Evolutionary conservation across 2,888 invertebrate genomes (phyloP).

Genomic region (Teinopalpus imperialis): DNA sequence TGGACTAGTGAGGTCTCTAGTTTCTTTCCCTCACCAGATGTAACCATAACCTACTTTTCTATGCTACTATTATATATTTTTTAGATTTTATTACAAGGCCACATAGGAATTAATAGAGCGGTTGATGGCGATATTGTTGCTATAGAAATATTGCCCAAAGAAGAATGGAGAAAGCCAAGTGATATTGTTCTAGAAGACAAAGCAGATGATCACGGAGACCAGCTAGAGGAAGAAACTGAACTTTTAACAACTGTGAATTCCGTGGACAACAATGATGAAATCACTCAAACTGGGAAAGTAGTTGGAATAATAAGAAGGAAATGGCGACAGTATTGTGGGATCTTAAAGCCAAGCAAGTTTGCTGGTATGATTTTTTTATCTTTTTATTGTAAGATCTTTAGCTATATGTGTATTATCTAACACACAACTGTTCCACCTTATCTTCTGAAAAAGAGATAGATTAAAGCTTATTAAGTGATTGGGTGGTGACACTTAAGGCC

Average conservation of each 20-base stretch:
- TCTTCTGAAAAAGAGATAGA: no score
- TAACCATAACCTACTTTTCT: no score
- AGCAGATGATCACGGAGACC: constrained; percentile 86
- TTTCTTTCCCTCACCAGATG: no score
- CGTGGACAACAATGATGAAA: constrained; percentile 56
- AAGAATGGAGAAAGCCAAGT: constrained; percentile 95
- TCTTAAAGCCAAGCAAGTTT: constrained; percentile 89
- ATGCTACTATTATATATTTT: no score
- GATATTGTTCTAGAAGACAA: constrained; percentile 91
- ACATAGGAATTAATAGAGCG: constrained; percentile 93
- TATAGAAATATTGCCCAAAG: constrained; percentile 92
- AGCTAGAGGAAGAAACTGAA: constrained; percentile 83
- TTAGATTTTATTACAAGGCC: constrained; percentile 92
- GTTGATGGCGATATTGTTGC: constrained; percentile 98
- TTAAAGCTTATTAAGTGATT: no score
- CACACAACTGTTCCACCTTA: no score
- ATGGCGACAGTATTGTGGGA: constrained; percentile 99
- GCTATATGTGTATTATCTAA: no score
- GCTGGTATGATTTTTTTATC: constrained; percentile 67
- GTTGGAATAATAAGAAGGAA: constrained; percentile 98
- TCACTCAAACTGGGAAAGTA: constrained; percentile 72
- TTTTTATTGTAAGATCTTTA: no score
- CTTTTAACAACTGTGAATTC: constrained; percentile 53
- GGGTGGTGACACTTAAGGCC: no score
- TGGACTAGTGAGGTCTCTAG: no score